A percentile compares a stretch with the other conserved stretches of the same genome.
Conservation (phyloP, 2,888 invertebrate species). For the Drepanosiphum platanoidis region DNA sequence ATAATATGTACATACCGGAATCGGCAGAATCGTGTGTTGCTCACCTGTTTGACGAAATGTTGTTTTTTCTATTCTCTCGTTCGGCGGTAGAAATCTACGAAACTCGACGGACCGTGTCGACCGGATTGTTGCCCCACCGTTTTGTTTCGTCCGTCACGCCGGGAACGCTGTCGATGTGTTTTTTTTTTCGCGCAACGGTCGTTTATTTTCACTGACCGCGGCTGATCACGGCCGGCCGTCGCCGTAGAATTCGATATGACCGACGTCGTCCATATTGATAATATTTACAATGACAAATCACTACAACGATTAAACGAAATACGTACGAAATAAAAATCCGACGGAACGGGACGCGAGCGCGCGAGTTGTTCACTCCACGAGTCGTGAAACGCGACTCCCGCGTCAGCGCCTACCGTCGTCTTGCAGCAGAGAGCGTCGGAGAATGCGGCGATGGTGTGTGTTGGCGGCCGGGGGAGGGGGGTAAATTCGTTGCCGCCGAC, state of each 20-base stretch:
- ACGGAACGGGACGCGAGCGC: neutral
- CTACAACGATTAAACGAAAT: neutral
- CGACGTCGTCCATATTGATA: no score
- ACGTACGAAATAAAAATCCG: neutral
- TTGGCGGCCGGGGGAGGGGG: no score
- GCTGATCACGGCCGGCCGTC: neutral
- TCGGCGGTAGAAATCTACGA: neutral
- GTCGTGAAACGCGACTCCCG: constrained; percentile 46
- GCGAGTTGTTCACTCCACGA: neutral
- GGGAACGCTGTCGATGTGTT: neutral
- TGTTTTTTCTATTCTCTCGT: no score
- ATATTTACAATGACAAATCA: no score
- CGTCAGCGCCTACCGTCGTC: neutral
- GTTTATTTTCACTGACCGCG: no score
- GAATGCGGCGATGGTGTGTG: no score
- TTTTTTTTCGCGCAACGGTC: neutral
- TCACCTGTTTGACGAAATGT: no score
- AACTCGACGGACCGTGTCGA: constrained; percentile 16
- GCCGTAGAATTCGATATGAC: no score
- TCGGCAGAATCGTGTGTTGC: no score
- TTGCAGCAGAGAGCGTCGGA: no score
- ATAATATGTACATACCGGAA: no score
- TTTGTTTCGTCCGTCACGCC: neutral
- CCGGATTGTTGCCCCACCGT: neutral
- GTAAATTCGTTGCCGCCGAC: neutral